A percentile compares a stretch with the other conserved stretches of the same genome.
Evolutionary conservation across 2,113 vertebrate genomes (phyloP).

Genomic region (Syngnathus floridae): DNA sequence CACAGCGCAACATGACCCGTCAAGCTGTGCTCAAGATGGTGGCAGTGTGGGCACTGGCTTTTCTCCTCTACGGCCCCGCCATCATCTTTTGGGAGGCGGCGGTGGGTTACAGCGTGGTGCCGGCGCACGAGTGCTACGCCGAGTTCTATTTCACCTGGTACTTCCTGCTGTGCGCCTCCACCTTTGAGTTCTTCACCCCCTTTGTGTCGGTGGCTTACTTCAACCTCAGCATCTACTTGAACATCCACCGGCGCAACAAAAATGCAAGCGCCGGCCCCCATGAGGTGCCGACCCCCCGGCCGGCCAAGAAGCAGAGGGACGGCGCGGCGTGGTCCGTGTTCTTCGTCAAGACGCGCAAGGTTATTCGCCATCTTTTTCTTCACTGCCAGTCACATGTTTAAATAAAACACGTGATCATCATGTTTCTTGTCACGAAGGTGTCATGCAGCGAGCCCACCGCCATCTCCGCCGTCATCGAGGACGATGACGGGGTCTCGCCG

Average conservation of each 20-base stretch:
- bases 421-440: constrained; percentile 44
- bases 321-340: constrained; percentile 54
- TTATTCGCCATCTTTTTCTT: constrained; percentile 6
- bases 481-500: constrained; percentile 57
- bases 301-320: constrained; percentile 28
- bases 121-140: constrained; percentile 67
- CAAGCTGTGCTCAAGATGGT: constrained; percentile 75
- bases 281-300: constrained; percentile 29
- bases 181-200: constrained; percentile 84
- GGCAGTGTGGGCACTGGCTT: constrained; percentile 79
- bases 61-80: constrained; percentile 81
- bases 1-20: constrained; percentile 65
- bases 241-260: constrained; percentile 72
- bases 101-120: constrained; percentile 60
- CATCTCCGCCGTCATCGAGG: constrained; percentile 61
- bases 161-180: constrained; percentile 75
- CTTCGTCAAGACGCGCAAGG: constrained; percentile 72
- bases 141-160: constrained; percentile 80
- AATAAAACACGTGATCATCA: too few relatives aligned
- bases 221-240: constrained; percentile 80
- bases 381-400: neutral
- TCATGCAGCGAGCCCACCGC: constrained; percentile 64
- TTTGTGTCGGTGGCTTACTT: constrained; percentile 81
- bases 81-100: constrained; percentile 76
- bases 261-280: constrained; percentile 35